Conservation (phyloP, 2,888 invertebrate species). For the Ctena decussata region DNA sequence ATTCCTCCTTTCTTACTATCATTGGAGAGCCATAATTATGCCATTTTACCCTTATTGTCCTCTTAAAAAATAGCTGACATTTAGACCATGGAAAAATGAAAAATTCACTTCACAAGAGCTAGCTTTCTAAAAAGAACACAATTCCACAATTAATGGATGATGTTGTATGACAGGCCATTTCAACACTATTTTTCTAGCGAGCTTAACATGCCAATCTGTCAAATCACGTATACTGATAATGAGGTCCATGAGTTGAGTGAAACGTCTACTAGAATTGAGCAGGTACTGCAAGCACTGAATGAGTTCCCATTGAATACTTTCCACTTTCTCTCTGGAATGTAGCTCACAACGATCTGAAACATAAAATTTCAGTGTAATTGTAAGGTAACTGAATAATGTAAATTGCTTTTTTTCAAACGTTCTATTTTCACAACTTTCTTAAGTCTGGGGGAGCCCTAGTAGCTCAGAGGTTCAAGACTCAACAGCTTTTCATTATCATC, state of each 20-base stretch:
- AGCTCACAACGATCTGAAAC: slow-evolving; percentile 71
- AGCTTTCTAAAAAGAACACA: not conserved
- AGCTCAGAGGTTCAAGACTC: no score
- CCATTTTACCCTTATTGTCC: no score
- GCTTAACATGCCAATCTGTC: slow-evolving; percentile 69
- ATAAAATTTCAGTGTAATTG: not conserved
- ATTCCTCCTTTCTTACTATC: no score
- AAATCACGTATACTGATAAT: slow-evolving; percentile 62
- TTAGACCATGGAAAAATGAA: no score
- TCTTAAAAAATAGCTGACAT: no score
- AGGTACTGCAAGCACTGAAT: slow-evolving; percentile 64
- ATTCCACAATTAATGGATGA: slow-evolving; percentile 70
- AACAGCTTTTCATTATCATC: no score
- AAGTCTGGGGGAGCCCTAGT: no score
- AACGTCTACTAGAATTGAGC: slow-evolving; percentile 42
- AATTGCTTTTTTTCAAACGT: no score
- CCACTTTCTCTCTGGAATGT: slow-evolving; percentile 66
- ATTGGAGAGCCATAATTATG: no score
- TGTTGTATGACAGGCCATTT: slow-evolving; percentile 70
- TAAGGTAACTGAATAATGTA: no score
- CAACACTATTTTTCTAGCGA: slow-evolving; percentile 63
- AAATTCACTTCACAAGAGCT: no score
- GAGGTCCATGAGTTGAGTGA: slow-evolving; percentile 67
- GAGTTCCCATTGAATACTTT: slow-evolving; percentile 69
- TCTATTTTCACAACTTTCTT: no score